Evolutionary conservation across 1,140 invertebrate genomes (phyloP).

Genomic region (Harpegnathos saltator): DNA sequence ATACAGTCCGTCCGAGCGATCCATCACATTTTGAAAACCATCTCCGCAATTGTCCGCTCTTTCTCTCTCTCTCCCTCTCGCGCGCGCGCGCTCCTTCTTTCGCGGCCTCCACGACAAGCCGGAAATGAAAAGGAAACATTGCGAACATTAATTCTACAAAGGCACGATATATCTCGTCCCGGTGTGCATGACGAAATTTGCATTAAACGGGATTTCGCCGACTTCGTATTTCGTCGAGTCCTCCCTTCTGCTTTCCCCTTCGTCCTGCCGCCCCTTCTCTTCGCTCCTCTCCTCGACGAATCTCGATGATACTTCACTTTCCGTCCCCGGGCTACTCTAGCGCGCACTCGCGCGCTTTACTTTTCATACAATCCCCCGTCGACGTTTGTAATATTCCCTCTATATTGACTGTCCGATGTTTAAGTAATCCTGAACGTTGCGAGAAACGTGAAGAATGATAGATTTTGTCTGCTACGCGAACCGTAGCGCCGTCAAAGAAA

Average conservation of each 20-base stretch:
- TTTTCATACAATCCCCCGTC: conserved; percentile 11
- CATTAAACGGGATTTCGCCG: conserved; percentile 64
- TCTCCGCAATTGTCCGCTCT: not conserved
- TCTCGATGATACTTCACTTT: conserved; percentile 52
- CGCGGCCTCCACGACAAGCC: conserved; percentile 7
- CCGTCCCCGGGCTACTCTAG: not conserved
- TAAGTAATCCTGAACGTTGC: not conserved
- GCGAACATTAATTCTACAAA: conserved; percentile 70
- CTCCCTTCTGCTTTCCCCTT: not conserved
- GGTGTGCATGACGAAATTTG: conserved; percentile 64
- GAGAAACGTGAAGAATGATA: not conserved
- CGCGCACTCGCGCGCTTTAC: not conserved
- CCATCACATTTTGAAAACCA: conserved; percentile 59
- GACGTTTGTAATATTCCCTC: conserved; percentile 59
- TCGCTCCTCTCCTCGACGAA: no score
- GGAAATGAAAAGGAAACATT: conserved; percentile 74
- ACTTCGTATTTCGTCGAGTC: conserved; percentile 41
- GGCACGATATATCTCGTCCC: conserved; percentile 52
- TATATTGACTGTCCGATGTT: conserved; percentile 38
- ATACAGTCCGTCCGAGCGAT: conserved; percentile 28
- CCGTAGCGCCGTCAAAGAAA: not conserved
- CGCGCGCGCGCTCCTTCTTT: no score
- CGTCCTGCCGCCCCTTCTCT: no score
- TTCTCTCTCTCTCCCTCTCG: no score
- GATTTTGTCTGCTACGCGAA: not conserved